phyloP scores from a whole-genome alignment of 2,113 vertebrate species.

The Rhinichthys klamathensis region DNA sequence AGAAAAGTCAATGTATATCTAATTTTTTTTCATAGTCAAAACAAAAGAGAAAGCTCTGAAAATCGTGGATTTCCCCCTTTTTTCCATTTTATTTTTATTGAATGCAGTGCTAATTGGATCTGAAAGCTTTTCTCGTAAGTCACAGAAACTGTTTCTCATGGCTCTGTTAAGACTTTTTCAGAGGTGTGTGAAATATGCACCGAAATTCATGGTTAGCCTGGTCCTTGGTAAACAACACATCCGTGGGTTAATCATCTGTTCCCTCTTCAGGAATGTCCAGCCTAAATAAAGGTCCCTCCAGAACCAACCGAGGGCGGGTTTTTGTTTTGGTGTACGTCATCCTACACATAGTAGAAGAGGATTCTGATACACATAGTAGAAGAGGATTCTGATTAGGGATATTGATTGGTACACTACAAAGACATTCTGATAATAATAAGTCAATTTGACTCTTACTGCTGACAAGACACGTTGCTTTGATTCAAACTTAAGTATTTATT shows the following conservation, averaged over 20 bases:
- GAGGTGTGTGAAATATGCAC: constrained; percentile 7
- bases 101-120: not conserved
- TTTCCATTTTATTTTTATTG: not conserved
- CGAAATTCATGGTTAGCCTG: constrained; percentile 12
- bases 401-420: not conserved
- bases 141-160: not conserved
- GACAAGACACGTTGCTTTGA: not conserved
- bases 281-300: constrained; percentile 61
- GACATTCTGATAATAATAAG: not conserved
- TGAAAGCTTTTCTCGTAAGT: not conserved
- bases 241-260: constrained; percentile 55
- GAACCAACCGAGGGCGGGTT: constrained; percentile 58
- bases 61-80: not conserved
- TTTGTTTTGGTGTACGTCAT: constrained; percentile 55
- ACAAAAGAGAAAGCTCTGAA: constrained; percentile 5
- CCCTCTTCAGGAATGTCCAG: constrained; percentile 58
- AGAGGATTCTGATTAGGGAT: not conserved
- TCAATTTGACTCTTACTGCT: not conserved
- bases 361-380: not conserved
- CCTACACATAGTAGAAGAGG: constrained; percentile 8
- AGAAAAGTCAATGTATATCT: not conserved
- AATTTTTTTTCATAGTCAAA: not conserved
- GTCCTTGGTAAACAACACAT: constrained; percentile 19
- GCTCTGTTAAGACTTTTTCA: not conserved
- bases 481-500: not conserved